A percentile compares a stretch with the other conserved stretches of the same genome.
Evolutionary conservation across 2,797 vertebrate species (phyloP).

Genomic region (Glossophaga mutica): DNA sequence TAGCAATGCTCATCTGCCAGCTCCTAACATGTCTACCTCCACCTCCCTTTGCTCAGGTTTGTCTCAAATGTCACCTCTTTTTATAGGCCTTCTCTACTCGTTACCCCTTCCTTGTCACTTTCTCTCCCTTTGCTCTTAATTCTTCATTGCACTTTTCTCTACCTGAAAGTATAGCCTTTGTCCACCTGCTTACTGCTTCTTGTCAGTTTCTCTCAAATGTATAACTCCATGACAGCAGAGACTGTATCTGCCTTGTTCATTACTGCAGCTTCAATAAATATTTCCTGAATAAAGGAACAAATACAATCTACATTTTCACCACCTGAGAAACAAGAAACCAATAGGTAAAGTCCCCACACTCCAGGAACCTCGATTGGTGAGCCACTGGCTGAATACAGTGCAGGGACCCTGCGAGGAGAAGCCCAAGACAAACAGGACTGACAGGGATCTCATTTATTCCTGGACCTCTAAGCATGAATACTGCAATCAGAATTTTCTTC

Average conservation of each 20-base stretch:
- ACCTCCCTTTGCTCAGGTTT: not conserved
- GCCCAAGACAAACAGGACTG: not conserved
- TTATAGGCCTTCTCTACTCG: not conserved
- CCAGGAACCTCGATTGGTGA: not conserved
- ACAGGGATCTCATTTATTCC: not conserved
- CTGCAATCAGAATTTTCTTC: not conserved
- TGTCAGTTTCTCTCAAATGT: not conserved
- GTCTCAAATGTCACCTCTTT: not conserved
- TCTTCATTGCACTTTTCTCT: not conserved
- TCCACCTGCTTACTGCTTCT: not conserved
- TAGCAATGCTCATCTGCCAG: not conserved
- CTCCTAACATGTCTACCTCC: not conserved
- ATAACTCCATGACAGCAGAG: not conserved
- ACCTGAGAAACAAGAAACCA: not conserved
- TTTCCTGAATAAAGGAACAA: constrained; percentile 19
- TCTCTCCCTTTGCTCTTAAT: not conserved
- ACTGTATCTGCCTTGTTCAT: not conserved
- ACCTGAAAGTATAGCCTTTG: not conserved
- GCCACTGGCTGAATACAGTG: not conserved
- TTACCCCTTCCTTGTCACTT: not conserved
- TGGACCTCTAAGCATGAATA: not conserved
- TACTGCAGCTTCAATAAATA: not conserved
- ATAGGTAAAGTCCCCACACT: not conserved
- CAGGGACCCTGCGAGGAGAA: not conserved
- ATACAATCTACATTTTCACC: not conserved